Base-by-base conservation (phyloP, 1,140 invertebrate species). In the Dinoponera quadriceps region DNA sequence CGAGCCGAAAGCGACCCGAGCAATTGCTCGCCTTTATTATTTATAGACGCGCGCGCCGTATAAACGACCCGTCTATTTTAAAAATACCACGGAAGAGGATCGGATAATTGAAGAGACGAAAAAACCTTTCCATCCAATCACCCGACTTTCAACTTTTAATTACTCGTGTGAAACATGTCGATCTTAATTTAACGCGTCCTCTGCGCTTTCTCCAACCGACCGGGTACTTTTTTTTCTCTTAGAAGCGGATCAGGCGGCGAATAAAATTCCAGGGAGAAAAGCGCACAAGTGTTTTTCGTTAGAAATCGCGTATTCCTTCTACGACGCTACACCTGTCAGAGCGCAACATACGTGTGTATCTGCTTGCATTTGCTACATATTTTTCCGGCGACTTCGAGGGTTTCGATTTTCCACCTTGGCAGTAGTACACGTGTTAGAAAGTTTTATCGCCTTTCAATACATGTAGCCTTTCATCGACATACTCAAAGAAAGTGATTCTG, bases 361-460 rank as follows among this genome's bases (percentile, higher is more conserved):
- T 69, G 7, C 25, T 48, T 48, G 22, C 63, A 80, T 71, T 59
- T 71, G 38, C 33, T 22, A 80, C n/a, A 80, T 44, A 44, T n/a
- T 71, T 71, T 48, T 27, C n/a, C 54, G 25, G 7, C 25, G 25
- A 71, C 33, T 69, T 27, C 25, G 51, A 48, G 27, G 33, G 38
- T 69, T 68, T 78, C 49, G 63, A 78, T 57, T 80, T 80, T 71
- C 51, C 22, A 57, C 18, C 33, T 9, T 3, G 11, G 14, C n/a
- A 49, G 22, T 69, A 80, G 51, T 57, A 80, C 25, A 57, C 65
- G 51, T 80, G 51, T 80, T 71, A 29, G 65, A 57, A 80, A 80
- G 75, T 80, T 80, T 78, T 69, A 80, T 80, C 75, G 75, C 51
- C 63, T 80, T 80, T 71, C 75, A 71, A 80, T 80, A 69, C 75